Conservation (phyloP, 2,797 vertebrate genomes). For the Merluccius polli region DNA sequence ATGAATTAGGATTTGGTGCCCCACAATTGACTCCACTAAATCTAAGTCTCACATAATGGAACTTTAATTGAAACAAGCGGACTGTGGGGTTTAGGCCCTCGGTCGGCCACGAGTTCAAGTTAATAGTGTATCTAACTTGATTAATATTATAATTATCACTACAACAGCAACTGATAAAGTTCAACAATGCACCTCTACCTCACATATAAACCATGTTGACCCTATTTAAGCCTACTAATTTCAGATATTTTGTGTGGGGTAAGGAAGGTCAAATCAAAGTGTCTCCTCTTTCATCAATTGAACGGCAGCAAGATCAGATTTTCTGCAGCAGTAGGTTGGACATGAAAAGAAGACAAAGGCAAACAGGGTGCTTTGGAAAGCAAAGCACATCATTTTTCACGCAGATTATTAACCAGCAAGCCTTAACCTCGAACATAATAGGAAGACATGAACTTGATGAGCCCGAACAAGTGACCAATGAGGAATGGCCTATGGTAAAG, state of each 20-base stretch:
- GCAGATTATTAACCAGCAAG: constrained; percentile 25
- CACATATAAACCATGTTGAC: background rate
- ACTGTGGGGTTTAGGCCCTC: background rate
- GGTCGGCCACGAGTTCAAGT: constrained; percentile 18
- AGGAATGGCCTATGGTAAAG: constrained; percentile 16
- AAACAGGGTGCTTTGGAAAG: constrained; percentile 13
- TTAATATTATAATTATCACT: constrained; percentile 13
- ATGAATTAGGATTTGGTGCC: background rate
- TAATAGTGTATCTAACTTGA: constrained; percentile 23
- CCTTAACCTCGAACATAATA: constrained; percentile 11
- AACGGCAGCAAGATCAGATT: constrained; percentile 15
- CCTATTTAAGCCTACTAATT: background rate
- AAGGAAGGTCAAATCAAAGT: background rate
- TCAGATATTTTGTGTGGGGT: background rate
- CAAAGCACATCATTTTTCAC: constrained; percentile 23
- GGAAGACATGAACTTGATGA: constrained; percentile 23
- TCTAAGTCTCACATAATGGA: constrained; percentile 15
- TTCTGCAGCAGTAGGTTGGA: constrained; percentile 22
- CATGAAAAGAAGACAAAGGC: constrained; percentile 26
- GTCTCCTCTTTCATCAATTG: background rate
- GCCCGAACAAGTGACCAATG: constrained; percentile 2
- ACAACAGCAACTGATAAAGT: constrained; percentile 8
- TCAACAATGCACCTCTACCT: constrained; percentile 4
- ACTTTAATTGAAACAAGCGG: constrained; percentile 14
- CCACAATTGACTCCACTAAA: constrained; percentile 14